These are phyloP conservation scores for Aphelinus certus DNA, from an alignment of 1,140 invertebrate species.

Conservation along the genomic window DNA sequence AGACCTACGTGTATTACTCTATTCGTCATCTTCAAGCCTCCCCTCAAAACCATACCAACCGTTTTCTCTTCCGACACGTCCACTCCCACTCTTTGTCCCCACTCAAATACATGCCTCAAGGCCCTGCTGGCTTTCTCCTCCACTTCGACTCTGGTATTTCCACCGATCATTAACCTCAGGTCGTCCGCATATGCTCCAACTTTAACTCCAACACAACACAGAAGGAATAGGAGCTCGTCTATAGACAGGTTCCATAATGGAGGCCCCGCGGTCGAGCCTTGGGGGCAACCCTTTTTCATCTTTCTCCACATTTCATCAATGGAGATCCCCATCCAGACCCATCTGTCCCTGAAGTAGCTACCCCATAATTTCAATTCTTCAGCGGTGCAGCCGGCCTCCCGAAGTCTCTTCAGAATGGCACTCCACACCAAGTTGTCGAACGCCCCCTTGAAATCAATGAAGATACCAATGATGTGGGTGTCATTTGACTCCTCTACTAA, in stretches of 20 bases:
- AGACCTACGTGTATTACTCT: constrained; percentile 8
- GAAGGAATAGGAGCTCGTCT: constrained; percentile 40
- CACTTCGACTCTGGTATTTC: constrained; percentile 32
- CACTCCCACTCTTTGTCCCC: constrained; percentile 18
- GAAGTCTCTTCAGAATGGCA: constrained; percentile 25
- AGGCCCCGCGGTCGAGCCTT: constrained; percentile 44
- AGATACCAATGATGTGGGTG: constrained; percentile 25
- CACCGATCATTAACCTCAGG: constrained; percentile 32
- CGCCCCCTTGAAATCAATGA: neutral
- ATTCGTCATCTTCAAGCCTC: neutral
- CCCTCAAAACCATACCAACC: constrained; percentile 28
- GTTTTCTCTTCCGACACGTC: constrained; percentile 35
- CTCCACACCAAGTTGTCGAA: constrained; percentile 46
- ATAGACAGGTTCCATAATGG: constrained; percentile 47
- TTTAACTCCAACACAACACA: constrained; percentile 19
- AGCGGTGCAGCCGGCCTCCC: constrained; percentile 9
- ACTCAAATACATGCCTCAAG: constrained; percentile 24
- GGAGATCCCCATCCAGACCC: constrained; percentile 4
- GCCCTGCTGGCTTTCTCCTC: constrained; percentile 12
- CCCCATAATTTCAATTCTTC: neutral
- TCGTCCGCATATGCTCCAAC: constrained; percentile 48
- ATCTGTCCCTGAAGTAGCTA: constrained; percentile 28
- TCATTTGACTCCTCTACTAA: neutral
- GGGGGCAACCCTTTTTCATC: constrained; percentile 21
- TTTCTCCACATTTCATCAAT: neutral